Conservation (phyloP, 1,140 invertebrate genomes). For the Trigoniulus corallinus region DNA sequence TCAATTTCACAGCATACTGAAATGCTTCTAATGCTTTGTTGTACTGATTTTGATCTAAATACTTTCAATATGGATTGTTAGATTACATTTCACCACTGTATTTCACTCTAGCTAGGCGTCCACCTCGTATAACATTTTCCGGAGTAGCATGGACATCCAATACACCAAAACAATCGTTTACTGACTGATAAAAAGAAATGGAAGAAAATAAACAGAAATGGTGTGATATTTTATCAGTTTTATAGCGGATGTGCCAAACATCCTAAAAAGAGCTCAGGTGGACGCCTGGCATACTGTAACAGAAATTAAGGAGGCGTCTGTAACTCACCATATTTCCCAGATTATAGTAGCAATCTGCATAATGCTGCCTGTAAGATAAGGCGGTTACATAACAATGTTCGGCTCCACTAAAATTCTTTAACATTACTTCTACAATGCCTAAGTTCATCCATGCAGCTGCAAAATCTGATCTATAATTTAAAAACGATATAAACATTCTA, state of each 20-base stretch:
- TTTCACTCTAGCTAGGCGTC: too few relatives aligned
- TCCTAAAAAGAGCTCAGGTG: conserved; percentile 7
- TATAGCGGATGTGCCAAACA: too few relatives aligned
- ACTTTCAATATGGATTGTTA: conserved; percentile 29
- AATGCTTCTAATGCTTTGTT: conserved; percentile 47
- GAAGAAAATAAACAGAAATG: too few relatives aligned
- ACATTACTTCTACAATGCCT: conserved; percentile 67
- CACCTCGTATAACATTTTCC: too few relatives aligned
- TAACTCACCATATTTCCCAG: conserved; percentile 66
- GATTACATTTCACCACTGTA: not conserved
- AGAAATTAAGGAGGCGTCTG: not conserved
- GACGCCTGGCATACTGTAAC: not conserved
- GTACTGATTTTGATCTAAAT: conserved; percentile 39
- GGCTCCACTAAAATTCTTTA: conserved; percentile 51
- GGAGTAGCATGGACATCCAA: too few relatives aligned
- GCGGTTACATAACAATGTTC: conserved; percentile 54
- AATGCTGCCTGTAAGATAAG: conserved; percentile 51
- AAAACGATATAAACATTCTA: not conserved
- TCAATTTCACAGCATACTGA: conserved; percentile 57
- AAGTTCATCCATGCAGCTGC: conserved; percentile 96
- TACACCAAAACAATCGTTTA: too few relatives aligned
- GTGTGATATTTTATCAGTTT: too few relatives aligned
- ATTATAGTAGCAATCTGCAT: conserved; percentile 89
- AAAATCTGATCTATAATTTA: conserved; percentile 53
- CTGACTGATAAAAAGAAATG: conserved; percentile 6